Percentiles rank a stretch among this genome's conserved stretches.
Conservation (phyloP, 2,113 vertebrate genomes). For the Apteryx owenii region DNA sequence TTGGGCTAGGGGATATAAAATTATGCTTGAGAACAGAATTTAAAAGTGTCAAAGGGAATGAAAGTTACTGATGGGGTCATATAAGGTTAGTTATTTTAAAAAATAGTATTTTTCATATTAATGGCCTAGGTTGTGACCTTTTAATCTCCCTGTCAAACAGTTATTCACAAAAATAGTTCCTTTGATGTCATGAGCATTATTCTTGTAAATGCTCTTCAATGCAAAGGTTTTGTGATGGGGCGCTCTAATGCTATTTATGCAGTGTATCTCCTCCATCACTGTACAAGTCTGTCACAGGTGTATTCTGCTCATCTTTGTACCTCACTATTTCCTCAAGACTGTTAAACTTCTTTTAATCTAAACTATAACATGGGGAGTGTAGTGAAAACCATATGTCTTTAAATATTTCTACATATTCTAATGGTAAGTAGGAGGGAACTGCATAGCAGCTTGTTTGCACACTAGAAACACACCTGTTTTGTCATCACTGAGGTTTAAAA, state of each 20-base stretch:
- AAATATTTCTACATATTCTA: neutral
- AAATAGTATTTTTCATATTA: neutral
- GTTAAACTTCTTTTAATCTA: neutral
- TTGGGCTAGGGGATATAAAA: neutral
- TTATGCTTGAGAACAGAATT: neutral
- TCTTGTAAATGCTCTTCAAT: neutral
- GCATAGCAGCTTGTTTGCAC: neutral
- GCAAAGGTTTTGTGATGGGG: neutral
- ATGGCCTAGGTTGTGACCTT: neutral
- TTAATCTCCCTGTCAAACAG: neutral
- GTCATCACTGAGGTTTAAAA: neutral
- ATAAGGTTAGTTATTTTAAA: neutral
- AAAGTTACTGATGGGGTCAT: neutral
- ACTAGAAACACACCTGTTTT: neutral
- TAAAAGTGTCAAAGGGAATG: neutral
- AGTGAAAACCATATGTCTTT: neutral
- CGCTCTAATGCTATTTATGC: neutral
- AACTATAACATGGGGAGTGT: neutral
- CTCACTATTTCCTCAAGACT: neutral
- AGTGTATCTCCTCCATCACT: rapidly evolving
- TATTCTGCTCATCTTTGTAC: neutral
- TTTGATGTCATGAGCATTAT: neutral
- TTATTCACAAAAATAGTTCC: neutral
- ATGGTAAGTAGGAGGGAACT: neutral
- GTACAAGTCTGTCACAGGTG: neutral